Evolutionary conservation across 2,797 vertebrate species (phyloP).

Genomic region (Brachyrhaphis roseni): DNA sequence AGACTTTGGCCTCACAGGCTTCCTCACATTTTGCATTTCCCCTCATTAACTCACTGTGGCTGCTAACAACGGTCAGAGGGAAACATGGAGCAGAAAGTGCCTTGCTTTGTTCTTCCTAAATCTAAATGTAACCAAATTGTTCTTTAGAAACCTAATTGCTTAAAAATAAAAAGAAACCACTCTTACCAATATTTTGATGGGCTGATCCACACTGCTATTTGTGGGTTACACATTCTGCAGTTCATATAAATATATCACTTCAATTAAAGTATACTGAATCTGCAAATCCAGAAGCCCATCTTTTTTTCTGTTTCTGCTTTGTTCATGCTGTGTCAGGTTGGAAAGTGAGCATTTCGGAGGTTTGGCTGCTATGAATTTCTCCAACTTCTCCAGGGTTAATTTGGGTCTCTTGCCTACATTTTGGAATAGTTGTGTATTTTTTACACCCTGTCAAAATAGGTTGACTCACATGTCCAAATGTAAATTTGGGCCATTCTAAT

Average conservation of each 20-base stretch:
- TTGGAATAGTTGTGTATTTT: neutral
- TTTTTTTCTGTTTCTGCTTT: neutral
- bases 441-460: neutral
- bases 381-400: neutral
- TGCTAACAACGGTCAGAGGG: slow-evolving; percentile 52
- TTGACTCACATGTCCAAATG: neutral
- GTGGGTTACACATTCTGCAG: neutral
- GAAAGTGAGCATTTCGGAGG: neutral
- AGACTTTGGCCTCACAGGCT: slow-evolving; percentile 75
- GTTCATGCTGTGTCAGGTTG: neutral
- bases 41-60: slow-evolving; percentile 71
- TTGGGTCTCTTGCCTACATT: neutral
- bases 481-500: neutral
- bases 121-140: slow-evolving; percentile 39
- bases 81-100: slow-evolving; percentile 42
- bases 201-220: slow-evolving; percentile 9
- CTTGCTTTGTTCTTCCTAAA: slow-evolving; percentile 49
- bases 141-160: slow-evolving; percentile 30
- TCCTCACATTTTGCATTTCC: slow-evolving; percentile 73
- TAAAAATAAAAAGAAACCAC: slow-evolving; percentile 9
- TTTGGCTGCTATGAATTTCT: neutral
- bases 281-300: neutral
- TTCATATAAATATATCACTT: neutral
- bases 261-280: neutral
- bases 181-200: neutral